Evolutionary conservation across 2,888 invertebrate species (phyloP), one percentile per base, ranked within the genome.

Genomic region (Pachymerium ferrugineum): DNA sequence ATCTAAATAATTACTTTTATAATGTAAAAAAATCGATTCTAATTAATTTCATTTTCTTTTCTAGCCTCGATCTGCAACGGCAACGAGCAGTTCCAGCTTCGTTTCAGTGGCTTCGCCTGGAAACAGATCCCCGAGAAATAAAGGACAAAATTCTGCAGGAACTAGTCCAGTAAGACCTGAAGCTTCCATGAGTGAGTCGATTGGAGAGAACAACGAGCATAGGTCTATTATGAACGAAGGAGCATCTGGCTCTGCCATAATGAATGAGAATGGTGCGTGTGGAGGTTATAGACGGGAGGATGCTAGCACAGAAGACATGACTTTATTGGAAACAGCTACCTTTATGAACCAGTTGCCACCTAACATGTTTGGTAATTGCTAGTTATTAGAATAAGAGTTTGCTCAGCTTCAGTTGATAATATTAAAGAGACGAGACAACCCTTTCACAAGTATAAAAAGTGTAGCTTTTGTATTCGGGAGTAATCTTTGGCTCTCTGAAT

Each of bases 301-400:
- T 3, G 19, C 10, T 28, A 12, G 29, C 5, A 70, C 10, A 30
- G 3, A 19, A 5, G 80, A 79, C 14, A 83, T 83, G 76, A 77
- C 79, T 35, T 77, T 83, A n/a, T 78, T 81, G 72, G 85, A 85
- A 79, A 84, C 85, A 4, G 81, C 83, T 14, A 83, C 84, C 6
- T 82, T 85, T 73, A 82, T 85, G 78, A 84, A 84, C 78, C 82
- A 84, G 75, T 79, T 85, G 30, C 84, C 85, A 67, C 83, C 85
- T 33, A 81, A 83, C 73, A 80, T 85, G 78, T 85, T 83, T 78
- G 85, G 85, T 83, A 79, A 79, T 79, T 73, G 69, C 28, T n/a
- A 8, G 22, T 74, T 29, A 38, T n/a, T 62, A n/a, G 4, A 38
- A 14, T 38, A 6, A n/a, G n/a, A n/a, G n/a, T n/a, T n/a, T n/a